Evolutionary conservation across 2,888 invertebrate genomes (phyloP).

Genomic region (Hypolimnas misippus): DNA sequence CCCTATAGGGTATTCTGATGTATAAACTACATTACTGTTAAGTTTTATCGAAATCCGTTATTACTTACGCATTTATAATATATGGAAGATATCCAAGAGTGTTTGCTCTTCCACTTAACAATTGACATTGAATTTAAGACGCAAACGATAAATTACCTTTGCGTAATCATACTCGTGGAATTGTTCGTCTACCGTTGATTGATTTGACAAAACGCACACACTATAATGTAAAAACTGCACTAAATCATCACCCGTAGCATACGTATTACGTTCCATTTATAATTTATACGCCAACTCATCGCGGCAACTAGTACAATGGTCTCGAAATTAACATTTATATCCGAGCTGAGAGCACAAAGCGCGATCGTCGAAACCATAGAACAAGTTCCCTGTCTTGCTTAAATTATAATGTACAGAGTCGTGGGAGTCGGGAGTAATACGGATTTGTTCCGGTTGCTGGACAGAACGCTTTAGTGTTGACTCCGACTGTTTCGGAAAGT

Average conservation of each 20-base stretch:
- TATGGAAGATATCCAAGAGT: too few relatives aligned
- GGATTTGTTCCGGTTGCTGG: conserved; percentile 34
- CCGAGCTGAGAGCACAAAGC: conserved; percentile 40
- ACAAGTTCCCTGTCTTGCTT: conserved; percentile 45
- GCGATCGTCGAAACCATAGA: conserved; percentile 41
- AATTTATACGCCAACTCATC: conserved; percentile 67
- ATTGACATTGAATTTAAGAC: too few relatives aligned
- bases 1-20: too few relatives aligned
- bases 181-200: too few relatives aligned
- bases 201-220: conserved; percentile 12
- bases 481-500: neutral
- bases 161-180: too few relatives aligned
- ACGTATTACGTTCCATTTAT: conserved; percentile 52
- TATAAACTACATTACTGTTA: too few relatives aligned
- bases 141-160: too few relatives aligned
- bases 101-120: too few relatives aligned
- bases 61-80: too few relatives aligned
- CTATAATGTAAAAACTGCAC: conserved; percentile 18
- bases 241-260: conserved; percentile 41
- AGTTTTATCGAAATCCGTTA: too few relatives aligned
- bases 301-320: conserved; percentile 56
- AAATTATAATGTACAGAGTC: conserved; percentile 46
- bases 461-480: conserved; percentile 21
- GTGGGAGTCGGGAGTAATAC: conserved; percentile 35
- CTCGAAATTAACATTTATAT: conserved; percentile 59